phyloP scores from a whole-genome alignment of 2,888 invertebrate species.

The Dasysyrphus albostriatus region DNA sequence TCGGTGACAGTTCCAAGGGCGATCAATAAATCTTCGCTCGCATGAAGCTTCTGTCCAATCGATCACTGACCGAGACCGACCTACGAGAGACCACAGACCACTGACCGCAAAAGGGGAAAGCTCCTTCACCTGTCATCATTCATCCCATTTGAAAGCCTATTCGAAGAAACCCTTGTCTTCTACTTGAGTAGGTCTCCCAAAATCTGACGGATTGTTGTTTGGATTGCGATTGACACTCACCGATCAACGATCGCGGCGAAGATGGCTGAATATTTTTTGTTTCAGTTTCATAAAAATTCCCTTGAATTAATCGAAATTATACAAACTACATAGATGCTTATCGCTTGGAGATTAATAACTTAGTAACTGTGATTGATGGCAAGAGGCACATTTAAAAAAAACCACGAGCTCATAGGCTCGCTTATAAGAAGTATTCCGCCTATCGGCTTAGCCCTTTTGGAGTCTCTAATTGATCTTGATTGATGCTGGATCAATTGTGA shows the following conservation, averaged over 20 bases:
- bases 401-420: not conserved
- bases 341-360: conserved; percentile 68
- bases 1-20: conserved; percentile 65
- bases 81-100: conserved; percentile 1
- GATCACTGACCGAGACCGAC: conserved; percentile 43
- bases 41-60: conserved; percentile 68
- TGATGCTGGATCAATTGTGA: conserved; percentile 66
- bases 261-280: conserved; percentile 15
- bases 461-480: conserved; percentile 67
- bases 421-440: conserved; percentile 45
- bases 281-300: conserved; percentile 29
- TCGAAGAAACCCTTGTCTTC: conserved; percentile 51
- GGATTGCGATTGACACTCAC: conserved; percentile 64
- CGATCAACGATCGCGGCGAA: conserved; percentile 52
- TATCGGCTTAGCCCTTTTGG: conserved; percentile 42
- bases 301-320: conserved; percentile 63
- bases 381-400: conserved; percentile 49
- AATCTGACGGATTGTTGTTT: conserved; percentile 69
- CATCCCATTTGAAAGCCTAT: conserved; percentile 36
- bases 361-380: conserved; percentile 62
- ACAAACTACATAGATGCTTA: conserved; percentile 56
- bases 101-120: conserved; percentile 38
- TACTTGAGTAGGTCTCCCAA: conserved; percentile 43
- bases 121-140: conserved; percentile 73
- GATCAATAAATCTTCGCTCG: conserved; percentile 62